phyloP scores from a whole-genome alignment of 2,797 vertebrate genomes.

The Macropodus opercularis region DNA sequence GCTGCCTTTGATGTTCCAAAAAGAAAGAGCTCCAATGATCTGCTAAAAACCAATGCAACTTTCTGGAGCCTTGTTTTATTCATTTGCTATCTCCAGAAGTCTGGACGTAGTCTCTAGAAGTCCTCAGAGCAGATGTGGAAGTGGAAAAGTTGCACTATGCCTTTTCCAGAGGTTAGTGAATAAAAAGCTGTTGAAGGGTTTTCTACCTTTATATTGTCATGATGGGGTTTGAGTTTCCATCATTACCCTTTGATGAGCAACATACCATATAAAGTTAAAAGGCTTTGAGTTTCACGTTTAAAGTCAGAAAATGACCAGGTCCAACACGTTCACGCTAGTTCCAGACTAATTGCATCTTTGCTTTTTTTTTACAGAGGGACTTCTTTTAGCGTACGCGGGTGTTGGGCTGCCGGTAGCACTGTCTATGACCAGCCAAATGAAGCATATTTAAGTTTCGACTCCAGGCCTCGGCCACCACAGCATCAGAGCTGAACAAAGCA shows the following conservation, averaged over 20 bases:
- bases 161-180: constrained; percentile 25
- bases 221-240: constrained; percentile 1
- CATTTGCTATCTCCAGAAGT: constrained; percentile 66
- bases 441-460: neutral
- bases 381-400: neutral
- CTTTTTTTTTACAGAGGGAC: constrained; percentile 7
- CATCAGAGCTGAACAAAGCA: constrained; percentile 39
- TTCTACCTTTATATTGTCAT: neutral
- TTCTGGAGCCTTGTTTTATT: constrained; percentile 84
- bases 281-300: neutral
- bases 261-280: neutral
- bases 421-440: constrained; percentile 3
- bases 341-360: too few species aligned
- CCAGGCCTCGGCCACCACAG: neutral
- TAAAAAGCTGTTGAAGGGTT: constrained; percentile 1
- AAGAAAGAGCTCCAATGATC: constrained; percentile 96
- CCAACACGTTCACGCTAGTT: too few species aligned
- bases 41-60: constrained; percentile 92
- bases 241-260: neutral
- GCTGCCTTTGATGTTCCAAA: constrained; percentile 94
- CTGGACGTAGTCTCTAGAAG: constrained; percentile 59
- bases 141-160: constrained; percentile 43
- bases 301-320: too few species aligned
- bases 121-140: constrained; percentile 32
- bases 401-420: neutral